Base-by-base conservation (phyloP, 2,888 invertebrate genomes). In the Parapristionchus giblindavisi region DNA sequence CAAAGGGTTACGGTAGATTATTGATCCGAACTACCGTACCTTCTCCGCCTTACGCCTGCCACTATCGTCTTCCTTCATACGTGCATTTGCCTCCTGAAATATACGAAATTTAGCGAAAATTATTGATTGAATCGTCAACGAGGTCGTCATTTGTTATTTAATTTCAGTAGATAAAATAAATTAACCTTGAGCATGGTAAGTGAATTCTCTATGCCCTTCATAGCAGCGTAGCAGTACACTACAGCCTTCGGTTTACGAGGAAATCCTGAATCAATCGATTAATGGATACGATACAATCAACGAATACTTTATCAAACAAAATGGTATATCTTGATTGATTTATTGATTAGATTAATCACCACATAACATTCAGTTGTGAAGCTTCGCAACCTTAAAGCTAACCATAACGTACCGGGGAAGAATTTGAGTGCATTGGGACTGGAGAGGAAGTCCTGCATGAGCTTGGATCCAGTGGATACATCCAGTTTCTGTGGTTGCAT, bases 261-360 rank as follows among this genome's bases (percentile, higher is more conserved):
- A 51, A 68, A 68, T 34, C 68, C 68, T 68, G 29, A 21, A 68
- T n/a, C n/a, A n/a, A n/a, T n/a, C n/a, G n/a, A n/a, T n/a, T n/a
- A n/a, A n/a, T n/a, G n/a, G n/a, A n/a, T n/a, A n/a, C n/a, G n/a
- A n/a, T n/a, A n/a, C n/a, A n/a, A n/a, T n/a, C n/a, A n/a, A n/a
- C n/a, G n/a, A n/a, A n/a, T n/a, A n/a, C n/a, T n/a, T n/a, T n/a
- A n/a, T n/a, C n/a, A n/a, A n/a, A n/a, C n/a, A n/a, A n/a, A n/a
- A n/a, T n/a, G n/a, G n/a, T n/a, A n/a, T n/a, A n/a, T n/a, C n/a
- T n/a, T n/a, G n/a, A n/a, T n/a, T n/a, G n/a, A n/a, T n/a, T n/a
- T n/a, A n/a, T n/a, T n/a, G n/a, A n/a, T n/a, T n/a, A n/a, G n/a
- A n/a, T n/a, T n/a, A n/a, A n/a, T n/a, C n/a, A n/a, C n/a, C n/a